These are phyloP conservation scores for Macropus fuliginosus DNA, from an alignment of 2,797 vertebrate species.

Conservation along the genomic window DNA sequence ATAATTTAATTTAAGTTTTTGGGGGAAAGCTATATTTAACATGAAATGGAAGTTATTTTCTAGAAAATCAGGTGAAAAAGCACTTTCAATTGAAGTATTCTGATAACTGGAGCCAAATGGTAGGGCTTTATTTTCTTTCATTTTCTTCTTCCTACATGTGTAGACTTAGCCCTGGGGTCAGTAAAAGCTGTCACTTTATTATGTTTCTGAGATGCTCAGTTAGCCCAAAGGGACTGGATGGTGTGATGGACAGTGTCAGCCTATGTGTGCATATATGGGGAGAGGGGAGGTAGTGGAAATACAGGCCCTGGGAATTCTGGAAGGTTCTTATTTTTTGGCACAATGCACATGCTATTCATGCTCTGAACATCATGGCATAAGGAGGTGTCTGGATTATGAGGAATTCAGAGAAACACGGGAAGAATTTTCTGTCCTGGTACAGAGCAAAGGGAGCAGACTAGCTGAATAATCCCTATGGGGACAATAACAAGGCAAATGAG, in stretches of 20 bases:
- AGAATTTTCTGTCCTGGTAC: not conserved
- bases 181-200: not conserved
- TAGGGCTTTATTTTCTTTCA: not conserved
- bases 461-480: not conserved
- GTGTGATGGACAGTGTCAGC: not conserved
- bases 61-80: not conserved
- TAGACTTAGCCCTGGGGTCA: not conserved
- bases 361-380: not conserved
- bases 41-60: constrained; percentile 10
- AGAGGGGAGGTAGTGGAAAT: not conserved
- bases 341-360: not conserved
- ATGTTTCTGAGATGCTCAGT: not conserved
- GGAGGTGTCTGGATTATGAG: not conserved
- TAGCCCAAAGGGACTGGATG: not conserved
- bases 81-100: not conserved
- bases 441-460: not conserved
- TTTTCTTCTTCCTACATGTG: not conserved
- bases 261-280: not conserved
- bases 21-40: not conserved
- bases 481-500: not conserved
- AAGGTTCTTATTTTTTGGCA: not conserved
- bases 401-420: not conserved
- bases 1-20: not conserved
- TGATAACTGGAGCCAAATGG: not conserved
- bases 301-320: not conserved